These are phyloP conservation scores for Ips typographus DNA, from an alignment of 1,140 invertebrate genomes.

Conservation along the genomic window DNA sequence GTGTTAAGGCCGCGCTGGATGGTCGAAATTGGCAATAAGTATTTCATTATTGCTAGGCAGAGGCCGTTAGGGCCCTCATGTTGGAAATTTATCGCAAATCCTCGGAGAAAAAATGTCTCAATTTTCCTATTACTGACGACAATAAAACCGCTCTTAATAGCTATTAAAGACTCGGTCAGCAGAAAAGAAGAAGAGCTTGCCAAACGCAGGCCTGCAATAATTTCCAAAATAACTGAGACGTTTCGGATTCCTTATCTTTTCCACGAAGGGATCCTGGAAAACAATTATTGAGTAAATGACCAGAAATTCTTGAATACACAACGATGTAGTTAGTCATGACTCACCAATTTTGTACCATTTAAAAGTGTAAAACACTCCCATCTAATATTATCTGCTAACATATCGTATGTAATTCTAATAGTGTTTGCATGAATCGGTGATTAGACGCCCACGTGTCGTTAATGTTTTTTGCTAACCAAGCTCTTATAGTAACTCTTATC, in stretches of 20 bases:
- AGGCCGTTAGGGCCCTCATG: constrained; percentile 23
- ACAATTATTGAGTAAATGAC: background rate
- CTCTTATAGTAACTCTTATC: background rate
- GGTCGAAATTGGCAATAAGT: background rate
- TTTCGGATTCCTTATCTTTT: constrained; percentile 7
- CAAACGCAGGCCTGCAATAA: constrained; percentile 24
- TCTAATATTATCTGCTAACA: constrained; percentile 6
- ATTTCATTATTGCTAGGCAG: constrained; percentile 18
- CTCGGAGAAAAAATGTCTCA: constrained; percentile 20
- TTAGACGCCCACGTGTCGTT: constrained; percentile 10
- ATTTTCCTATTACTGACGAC: constrained; percentile 26
- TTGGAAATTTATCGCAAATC: constrained; percentile 15
- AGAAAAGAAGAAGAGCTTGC: constrained; percentile 22
- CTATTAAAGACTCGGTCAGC: constrained; percentile 42
- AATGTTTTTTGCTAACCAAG: constrained; percentile 1
- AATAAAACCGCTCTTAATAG: constrained; percentile 30
- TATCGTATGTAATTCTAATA: constrained; percentile 4
- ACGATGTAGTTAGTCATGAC: too few relatives aligned
- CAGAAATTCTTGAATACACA: background rate
- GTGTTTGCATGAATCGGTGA: background rate
- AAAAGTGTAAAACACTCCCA: constrained; percentile 2
- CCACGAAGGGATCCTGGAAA: constrained; percentile 1
- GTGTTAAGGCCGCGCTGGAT: constrained; percentile 1
- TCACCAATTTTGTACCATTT: background rate
- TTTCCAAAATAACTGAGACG: constrained; percentile 10